Percentiles rank a stretch among this genome's conserved stretches.
Conservation (phyloP, 2,113 vertebrate genomes). For the Oostethus manadensis region DNA sequence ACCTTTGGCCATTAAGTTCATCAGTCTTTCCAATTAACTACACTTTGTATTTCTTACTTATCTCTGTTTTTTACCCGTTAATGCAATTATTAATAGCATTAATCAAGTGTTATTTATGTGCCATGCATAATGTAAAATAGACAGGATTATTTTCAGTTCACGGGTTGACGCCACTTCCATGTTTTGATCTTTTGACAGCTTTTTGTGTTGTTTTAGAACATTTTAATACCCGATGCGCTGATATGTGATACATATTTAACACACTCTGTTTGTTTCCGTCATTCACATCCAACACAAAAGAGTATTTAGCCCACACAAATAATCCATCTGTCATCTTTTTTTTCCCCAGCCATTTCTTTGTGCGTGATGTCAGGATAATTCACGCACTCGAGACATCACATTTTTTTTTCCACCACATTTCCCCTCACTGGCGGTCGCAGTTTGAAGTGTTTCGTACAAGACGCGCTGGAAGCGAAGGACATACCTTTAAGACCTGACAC, state of each 20-base stretch:
- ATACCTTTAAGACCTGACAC: constrained; percentile 15
- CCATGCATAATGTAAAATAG: constrained; percentile 2
- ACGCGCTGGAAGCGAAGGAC: background rate
- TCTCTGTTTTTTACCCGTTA: constrained; percentile 21
- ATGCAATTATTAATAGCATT: constrained; percentile 31
- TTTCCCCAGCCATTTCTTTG: constrained; percentile 3
- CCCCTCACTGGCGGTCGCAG: constrained; percentile 9
- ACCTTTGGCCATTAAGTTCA: too few species aligned
- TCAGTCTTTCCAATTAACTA: too few species aligned
- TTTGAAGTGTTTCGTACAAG: constrained; percentile 20
- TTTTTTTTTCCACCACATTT: constrained; percentile 11
- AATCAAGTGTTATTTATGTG: constrained; percentile 31
- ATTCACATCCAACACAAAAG: constrained; percentile 17
- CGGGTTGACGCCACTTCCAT: background rate
- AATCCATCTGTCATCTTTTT: constrained; percentile 35
- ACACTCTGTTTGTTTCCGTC: background rate
- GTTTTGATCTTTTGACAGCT: constrained; percentile 16
- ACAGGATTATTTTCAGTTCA: constrained; percentile 10
- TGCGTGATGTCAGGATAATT: constrained; percentile 14
- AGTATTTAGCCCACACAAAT: constrained; percentile 16
- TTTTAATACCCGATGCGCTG: background rate
- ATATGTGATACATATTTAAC: background rate
- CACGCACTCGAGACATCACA: constrained; percentile 1
- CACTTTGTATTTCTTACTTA: constrained; percentile 30
- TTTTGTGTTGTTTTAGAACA: background rate